These are phyloP conservation scores for Neosalanx taihuensis DNA, from an alignment of 2,797 vertebrate species.

Conservation along the genomic window DNA sequence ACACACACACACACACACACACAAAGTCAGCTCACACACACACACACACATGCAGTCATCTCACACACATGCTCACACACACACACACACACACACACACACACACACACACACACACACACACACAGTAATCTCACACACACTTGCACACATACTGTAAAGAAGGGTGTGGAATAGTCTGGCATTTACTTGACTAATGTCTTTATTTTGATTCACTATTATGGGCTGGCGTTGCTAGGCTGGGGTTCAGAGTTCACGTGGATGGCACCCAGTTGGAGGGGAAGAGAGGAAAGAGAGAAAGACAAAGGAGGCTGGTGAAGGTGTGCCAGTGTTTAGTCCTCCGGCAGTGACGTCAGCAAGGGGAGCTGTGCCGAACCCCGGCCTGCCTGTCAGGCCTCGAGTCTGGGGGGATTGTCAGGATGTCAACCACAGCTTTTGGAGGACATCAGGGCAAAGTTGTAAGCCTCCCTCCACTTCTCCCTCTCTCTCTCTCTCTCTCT, in stretches of 20 bases:
- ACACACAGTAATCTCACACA: too few species aligned
- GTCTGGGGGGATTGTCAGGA: constrained; percentile 39
- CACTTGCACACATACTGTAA: constrained; percentile 10
- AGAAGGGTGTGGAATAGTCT: constrained; percentile 28
- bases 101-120: too few species aligned
- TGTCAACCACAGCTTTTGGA: constrained; percentile 45
- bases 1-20: too few species aligned
- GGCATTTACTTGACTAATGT: constrained; percentile 23
- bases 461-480: not conserved
- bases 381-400: constrained; percentile 42
- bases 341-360: constrained; percentile 22
- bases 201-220: constrained; percentile 44
- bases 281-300: constrained; percentile 26
- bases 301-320: constrained; percentile 1
- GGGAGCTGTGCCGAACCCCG: constrained; percentile 39
- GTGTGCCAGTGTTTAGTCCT: constrained; percentile 32
- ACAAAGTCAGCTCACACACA: not conserved
- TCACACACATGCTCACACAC: too few species aligned
- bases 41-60: too few species aligned
- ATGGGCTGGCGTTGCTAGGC: constrained; percentile 21
- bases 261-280: constrained; percentile 56
- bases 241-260: constrained; percentile 43
- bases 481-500: not conserved
- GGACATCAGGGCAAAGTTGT: constrained; percentile 37
- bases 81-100: too few species aligned